Evolutionary conservation across 2,113 vertebrate species (phyloP), one percentile per base, ranked within the genome.

Genomic region (Lagenorhynchus albirostris): DNA sequence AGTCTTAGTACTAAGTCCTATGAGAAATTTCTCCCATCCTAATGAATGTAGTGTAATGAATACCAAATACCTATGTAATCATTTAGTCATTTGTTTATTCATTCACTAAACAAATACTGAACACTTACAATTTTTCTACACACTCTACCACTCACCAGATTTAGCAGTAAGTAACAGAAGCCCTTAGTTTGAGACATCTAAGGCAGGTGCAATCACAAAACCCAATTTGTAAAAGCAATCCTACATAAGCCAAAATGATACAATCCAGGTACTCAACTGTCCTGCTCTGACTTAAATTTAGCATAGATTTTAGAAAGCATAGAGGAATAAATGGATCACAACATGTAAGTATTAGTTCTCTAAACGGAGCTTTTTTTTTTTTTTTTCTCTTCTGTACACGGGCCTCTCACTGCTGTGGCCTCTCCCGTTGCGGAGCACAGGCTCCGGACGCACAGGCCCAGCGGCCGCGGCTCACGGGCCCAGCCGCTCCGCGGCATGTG

Each of bases 261-360:
- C 8, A 84, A 33, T 20, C 10, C 18, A 91, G 26, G 41, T 21
- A 67, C 6, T 97, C 36, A 60, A 29, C 70, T 86, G 6, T 67
- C 36, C 50, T 86, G 8, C 58, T 67, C 38, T 25, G 41, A 62
- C 70, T 94, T 89, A 47, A 71, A 80, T 38, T 41, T 63, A 60
- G 58, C 29, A 53, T 53, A 14, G 29, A 68, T 83, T 97, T 92
- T 94, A 70, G 58, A 95, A 95, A 65, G 60, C 84, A 38, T 12
- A 23, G 31, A 71, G 36, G 55, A 89, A 87, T 86, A 84, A 92
- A 50, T 83, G 23, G 55, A 23, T 50, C 50, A 38, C 50, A 58
- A 50, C 38, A 87, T 25, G 21, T 85, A 97, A 94, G 68, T 73
- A 95, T 87, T 92, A 18, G n/a, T 79, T 92, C 80, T 95, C 77